Percentiles rank a stretch among this genome's conserved stretches.
phyloP scores from a whole-genome alignment of 2,113 vertebrate species.

The Gorsachius goisagi region DNA sequence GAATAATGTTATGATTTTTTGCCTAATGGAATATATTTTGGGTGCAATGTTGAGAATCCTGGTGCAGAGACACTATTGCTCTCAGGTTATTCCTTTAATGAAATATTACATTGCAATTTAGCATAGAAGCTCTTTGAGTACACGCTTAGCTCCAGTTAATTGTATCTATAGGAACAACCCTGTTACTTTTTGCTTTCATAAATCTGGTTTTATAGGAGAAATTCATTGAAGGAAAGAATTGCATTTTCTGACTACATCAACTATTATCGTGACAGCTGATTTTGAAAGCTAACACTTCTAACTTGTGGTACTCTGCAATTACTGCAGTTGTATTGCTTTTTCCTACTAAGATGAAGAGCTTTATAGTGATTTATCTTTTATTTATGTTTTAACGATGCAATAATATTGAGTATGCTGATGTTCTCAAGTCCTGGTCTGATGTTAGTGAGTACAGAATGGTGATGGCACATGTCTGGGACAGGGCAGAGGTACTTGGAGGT shows the following conservation, averaged over 20 bases:
- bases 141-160: not conserved
- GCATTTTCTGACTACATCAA: not conserved
- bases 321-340: not conserved
- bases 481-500: not conserved
- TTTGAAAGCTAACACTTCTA: not conserved
- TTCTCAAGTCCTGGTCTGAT: not conserved
- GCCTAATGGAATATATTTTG: not conserved
- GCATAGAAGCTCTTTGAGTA: not conserved
- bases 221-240: not conserved
- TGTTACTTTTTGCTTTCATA: not conserved
- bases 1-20: not conserved
- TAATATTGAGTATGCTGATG: not conserved
- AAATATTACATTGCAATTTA: not conserved
- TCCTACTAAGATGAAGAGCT: not conserved
- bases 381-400: not conserved
- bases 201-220: not conserved
- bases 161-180: not conserved
- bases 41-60: not conserved
- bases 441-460: not conserved
- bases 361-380: not conserved
- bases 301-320: not conserved
- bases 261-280: not conserved
- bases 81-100: not conserved
- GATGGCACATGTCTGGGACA: not conserved
- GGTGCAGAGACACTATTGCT: not conserved